A percentile compares a stretch with the other conserved stretches of the same genome.
Conservation (phyloP, 2,888 invertebrate species). For the Tridacna crocea region DNA sequence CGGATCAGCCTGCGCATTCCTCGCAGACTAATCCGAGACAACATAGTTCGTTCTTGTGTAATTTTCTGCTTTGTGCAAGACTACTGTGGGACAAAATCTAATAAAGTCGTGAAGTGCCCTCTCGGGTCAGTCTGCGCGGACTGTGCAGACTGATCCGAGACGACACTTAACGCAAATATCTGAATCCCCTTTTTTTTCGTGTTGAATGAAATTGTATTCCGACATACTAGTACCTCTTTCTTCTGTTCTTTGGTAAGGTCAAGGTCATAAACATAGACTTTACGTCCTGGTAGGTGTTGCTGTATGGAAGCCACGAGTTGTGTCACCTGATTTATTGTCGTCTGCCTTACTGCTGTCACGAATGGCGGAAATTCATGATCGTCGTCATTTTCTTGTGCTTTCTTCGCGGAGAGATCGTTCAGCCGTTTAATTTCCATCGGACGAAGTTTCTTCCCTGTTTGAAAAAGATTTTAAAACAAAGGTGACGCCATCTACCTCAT, state of each 20-base stretch:
- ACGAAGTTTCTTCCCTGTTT: constrained; percentile 35
- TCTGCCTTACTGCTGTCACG: constrained; percentile 61
- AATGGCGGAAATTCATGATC: constrained; percentile 66
- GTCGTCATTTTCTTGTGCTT: constrained; percentile 42
- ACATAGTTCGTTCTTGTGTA: too few relatives aligned
- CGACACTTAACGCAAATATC: too few relatives aligned
- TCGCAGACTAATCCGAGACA: too few relatives aligned
- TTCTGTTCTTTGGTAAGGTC: constrained; percentile 61
- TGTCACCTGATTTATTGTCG: constrained; percentile 48
- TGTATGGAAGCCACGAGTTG: constrained; percentile 64
- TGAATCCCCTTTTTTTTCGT: too few relatives aligned
- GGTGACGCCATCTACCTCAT: neutral
- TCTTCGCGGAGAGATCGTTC: constrained; percentile 11
- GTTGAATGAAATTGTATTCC: too few relatives aligned
- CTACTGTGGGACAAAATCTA: too few relatives aligned
- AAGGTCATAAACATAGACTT: constrained; percentile 64
- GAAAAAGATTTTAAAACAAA: neutral
- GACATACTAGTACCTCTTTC: constrained; percentile 55
- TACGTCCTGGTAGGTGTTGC: constrained; percentile 49
- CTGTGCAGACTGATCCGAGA: too few relatives aligned
- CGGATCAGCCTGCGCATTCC: too few relatives aligned
- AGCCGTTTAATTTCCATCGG: constrained; percentile 38
- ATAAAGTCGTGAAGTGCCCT: too few relatives aligned
- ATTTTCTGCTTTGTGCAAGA: too few relatives aligned
- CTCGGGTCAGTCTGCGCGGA: too few relatives aligned